Percentiles rank a stretch among this genome's conserved stretches.
Evolutionary conservation across 2,797 vertebrate genomes (phyloP).

Genomic region (Enteromius afrohamiltoni): DNA sequence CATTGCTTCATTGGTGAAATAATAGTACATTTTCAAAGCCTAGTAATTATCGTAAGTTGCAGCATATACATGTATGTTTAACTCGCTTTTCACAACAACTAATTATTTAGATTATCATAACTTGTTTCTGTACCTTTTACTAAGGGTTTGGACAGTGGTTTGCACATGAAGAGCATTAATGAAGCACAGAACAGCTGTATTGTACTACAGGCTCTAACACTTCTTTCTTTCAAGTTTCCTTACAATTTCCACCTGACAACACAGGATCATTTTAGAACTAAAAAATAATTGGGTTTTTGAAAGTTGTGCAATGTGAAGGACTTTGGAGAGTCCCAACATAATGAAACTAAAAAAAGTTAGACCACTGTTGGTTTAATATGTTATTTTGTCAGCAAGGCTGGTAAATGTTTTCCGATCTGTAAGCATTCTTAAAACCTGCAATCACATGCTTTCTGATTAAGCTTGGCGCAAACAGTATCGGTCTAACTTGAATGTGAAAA

Average conservation of each 20-base stretch:
- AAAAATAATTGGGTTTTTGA: not conserved
- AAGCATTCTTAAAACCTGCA: not conserved
- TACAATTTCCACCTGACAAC: not conserved
- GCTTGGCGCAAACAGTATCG: too few relatives aligned
- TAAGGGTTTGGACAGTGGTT: not conserved
- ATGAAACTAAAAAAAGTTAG: constrained; percentile 5
- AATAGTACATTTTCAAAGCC: not conserved
- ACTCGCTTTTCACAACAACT: not conserved
- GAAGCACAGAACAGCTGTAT: too few relatives aligned
- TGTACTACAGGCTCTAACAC: too few relatives aligned
- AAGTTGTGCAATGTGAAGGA: not conserved
- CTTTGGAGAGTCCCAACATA: constrained; percentile 6
- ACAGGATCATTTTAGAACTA: not conserved
- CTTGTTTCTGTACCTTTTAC: not conserved
- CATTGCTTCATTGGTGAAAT: not conserved
- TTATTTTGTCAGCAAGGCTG: not conserved
- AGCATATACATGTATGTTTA: not conserved
- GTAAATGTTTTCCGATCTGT: not conserved
- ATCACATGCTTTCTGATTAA: too few relatives aligned
- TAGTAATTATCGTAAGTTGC: not conserved
- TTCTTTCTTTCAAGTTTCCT: too few relatives aligned
- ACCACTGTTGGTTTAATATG: not conserved
- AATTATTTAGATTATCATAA: not conserved
- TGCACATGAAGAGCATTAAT: not conserved
- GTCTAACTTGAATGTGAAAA: not conserved